Conservation (phyloP, 2,888 invertebrate species). For the Chouioia cunea region DNA sequence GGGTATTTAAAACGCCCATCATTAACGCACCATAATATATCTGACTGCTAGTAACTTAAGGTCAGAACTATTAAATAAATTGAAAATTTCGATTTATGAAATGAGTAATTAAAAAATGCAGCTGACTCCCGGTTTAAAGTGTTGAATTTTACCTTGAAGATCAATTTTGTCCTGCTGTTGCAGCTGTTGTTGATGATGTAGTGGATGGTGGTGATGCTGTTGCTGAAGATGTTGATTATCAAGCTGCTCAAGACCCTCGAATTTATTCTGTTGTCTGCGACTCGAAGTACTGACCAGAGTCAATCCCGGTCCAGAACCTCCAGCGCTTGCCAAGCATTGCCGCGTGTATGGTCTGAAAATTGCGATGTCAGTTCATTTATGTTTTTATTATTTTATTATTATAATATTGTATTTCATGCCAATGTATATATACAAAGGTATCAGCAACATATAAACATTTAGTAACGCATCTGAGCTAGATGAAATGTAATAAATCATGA, state of each 20-base stretch:
- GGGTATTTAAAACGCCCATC: conserved; percentile 37
- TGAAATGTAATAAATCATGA: too few relatives aligned
- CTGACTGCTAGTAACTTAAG: conserved; percentile 41
- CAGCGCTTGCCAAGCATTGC: conserved; percentile 63
- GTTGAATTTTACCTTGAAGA: conserved; percentile 64
- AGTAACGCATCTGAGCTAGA: too few relatives aligned
- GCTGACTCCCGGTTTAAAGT: conserved; percentile 63
- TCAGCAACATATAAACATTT: too few relatives aligned
- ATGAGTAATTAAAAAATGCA: conserved; percentile 61
- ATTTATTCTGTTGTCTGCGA: conserved; percentile 53
- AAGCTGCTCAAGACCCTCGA: conserved; percentile 59
- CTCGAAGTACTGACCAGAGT: conserved; percentile 57
- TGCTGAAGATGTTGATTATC: conserved; percentile 52
- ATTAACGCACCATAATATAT: background rate
- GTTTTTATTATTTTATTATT: background rate
- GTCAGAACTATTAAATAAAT: conserved; percentile 53
- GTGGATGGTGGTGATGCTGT: too few relatives aligned
- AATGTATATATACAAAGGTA: too few relatives aligned
- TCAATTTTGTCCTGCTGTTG: conserved; percentile 61
- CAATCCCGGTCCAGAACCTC: conserved; percentile 58
- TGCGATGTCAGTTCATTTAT: conserved; percentile 44
- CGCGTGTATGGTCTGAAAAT: conserved; percentile 64
- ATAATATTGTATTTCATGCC: too few relatives aligned
- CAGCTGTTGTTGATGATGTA: too few relatives aligned
- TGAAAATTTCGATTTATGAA: conserved; percentile 64